phyloP scores from a whole-genome alignment of 2,888 invertebrate genomes.

The Isotomurus palustris region DNA sequence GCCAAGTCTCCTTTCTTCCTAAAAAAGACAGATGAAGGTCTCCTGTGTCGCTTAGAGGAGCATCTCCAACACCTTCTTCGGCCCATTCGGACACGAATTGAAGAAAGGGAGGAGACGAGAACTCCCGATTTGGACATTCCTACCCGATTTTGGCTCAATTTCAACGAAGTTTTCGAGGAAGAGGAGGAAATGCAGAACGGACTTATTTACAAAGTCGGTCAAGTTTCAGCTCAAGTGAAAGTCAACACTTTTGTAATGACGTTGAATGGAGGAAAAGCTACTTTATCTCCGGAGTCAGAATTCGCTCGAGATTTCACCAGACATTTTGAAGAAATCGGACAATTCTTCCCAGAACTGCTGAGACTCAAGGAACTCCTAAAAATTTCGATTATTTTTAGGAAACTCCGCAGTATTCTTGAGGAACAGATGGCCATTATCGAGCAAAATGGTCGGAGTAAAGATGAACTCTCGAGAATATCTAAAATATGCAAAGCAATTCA shows the following conservation, averaged over 20 bases:
- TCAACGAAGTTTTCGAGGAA: constrained; percentile 36
- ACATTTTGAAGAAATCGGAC: constrained; percentile 30
- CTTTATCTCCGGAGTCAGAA: constrained; percentile 24
- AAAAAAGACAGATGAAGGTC: constrained; percentile 29
- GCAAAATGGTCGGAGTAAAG: constrained; percentile 9
- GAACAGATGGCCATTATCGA: constrained; percentile 8
- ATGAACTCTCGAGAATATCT: constrained; percentile 5
- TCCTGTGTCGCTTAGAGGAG: constrained; percentile 27
- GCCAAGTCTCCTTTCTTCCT: constrained; percentile 31
- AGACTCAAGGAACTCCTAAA: constrained; percentile 34
- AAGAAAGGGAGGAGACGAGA: constrained; percentile 7
- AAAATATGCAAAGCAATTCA: background rate
- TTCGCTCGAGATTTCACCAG: constrained; percentile 31
- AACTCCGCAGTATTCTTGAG: constrained; percentile 25
- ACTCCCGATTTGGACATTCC: constrained; percentile 13
- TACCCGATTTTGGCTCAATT: constrained; percentile 26
- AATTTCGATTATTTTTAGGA: constrained; percentile 31
- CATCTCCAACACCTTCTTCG: constrained; percentile 32
- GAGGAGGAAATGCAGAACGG: constrained; percentile 25
- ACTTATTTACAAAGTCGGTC: constrained; percentile 25
- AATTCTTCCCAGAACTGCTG: constrained; percentile 31
- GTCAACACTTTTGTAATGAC: constrained; percentile 32
- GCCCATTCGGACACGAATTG: constrained; percentile 22
- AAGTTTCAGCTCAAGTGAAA: constrained; percentile 26
- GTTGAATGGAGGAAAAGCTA: constrained; percentile 9